Base-by-base conservation (phyloP, 2,888 invertebrate genomes). In the Drosophila tripunctata region DNA sequence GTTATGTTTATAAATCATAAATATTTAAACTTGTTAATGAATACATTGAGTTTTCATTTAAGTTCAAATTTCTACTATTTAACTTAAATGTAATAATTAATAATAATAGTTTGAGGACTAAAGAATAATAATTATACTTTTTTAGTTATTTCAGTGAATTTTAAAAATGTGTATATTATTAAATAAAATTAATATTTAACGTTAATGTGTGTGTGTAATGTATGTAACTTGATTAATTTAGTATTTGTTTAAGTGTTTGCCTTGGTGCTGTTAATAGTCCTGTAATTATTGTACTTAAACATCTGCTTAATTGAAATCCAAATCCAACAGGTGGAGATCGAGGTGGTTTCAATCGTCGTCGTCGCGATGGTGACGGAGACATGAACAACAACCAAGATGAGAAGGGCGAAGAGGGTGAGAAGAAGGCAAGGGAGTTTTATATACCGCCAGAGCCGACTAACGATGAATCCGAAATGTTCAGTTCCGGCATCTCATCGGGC, bases 371-470 rank as follows among this genome's bases (percentile, higher is more conserved):
- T 2, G 66, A 75, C n/a, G 69, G 78, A 2, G 75, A 82, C 2
- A 41, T 67, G 4, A 84, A 85, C 7, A 82, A 83, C 22, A 79
- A 75, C 21, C 67, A 57, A 1, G 45, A 71, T 33, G 61, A 67
- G 38, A 67, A 68, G 17, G 69, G 79, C 2, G 78, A 85, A 0
- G 33, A 70, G 1, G 85, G 86, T 5, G 87, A 84, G 0, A 93
- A 94, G 31, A 94, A 94, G 50, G 93, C 94, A 41, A 92, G 94
- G 1, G 94, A 94, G 64, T 92, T 92, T 19, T 95, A 96, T 78
- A 93, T 95, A 43, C 97, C 97, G 0, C 94, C 95, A 0, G 96
- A 96, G 40, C 94, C 95, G 0, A 93, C 94, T 0, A 93, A 93
- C 0, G 94, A 96, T 60, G 96, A 95, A 54, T 92, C 92, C 0